Evolutionary conservation across 2,113 vertebrate species (phyloP).

Genomic region (Cyanocitta stelleri): DNA sequence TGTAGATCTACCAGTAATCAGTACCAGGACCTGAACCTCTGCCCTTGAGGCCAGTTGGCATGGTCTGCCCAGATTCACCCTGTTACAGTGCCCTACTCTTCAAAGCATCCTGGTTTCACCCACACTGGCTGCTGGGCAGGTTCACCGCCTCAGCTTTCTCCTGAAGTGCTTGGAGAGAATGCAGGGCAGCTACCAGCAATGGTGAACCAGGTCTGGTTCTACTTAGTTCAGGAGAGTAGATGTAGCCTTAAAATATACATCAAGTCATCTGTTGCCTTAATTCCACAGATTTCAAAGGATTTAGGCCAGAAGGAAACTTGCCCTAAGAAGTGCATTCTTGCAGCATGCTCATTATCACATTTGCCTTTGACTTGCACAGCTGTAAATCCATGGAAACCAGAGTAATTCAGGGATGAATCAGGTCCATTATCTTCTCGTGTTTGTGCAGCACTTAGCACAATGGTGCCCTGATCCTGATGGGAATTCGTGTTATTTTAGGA

Average conservation of each 20-base stretch:
- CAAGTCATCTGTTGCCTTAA: slow-evolving; percentile 42
- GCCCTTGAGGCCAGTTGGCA: background rate
- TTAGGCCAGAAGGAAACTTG: slow-evolving; percentile 47
- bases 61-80: background rate
- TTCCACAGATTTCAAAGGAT: slow-evolving; percentile 48
- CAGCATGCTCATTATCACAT: slow-evolving; percentile 52
- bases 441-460: slow-evolving; percentile 61
- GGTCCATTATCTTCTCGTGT: slow-evolving; percentile 56
- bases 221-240: background rate
- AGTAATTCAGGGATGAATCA: slow-evolving; percentile 64
- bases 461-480: slow-evolving; percentile 55
- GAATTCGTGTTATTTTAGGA: slow-evolving; percentile 62
- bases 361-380: slow-evolving; percentile 60
- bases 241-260: background rate
- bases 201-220: background rate
- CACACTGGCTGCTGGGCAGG: background rate
- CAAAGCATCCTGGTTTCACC: background rate
- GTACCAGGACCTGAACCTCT: background rate
- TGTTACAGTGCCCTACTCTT: background rate
- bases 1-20: background rate
- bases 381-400: slow-evolving; percentile 64
- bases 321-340: slow-evolving; percentile 45
- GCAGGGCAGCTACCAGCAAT: accelerated
- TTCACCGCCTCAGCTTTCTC: background rate
- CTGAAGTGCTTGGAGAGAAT: background rate